Conservation (phyloP, 2,797 vertebrate species). For the Clarias fuscus region DNA sequence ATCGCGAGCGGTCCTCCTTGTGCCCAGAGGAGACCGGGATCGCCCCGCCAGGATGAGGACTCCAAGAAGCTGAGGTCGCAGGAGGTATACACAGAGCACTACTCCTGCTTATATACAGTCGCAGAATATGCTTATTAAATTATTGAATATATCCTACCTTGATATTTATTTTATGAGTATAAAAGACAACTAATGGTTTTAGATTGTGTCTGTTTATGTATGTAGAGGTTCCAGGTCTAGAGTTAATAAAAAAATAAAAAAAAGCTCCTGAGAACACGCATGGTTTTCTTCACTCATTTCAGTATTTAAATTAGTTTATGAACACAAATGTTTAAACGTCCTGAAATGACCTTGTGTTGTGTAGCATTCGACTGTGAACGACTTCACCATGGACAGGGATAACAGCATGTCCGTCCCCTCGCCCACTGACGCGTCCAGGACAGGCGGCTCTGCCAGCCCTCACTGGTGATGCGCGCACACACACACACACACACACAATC, state of each 20-base stretch:
- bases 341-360: constrained; percentile 18
- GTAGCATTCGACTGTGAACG: constrained; percentile 83
- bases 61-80: constrained; percentile 76
- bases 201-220: background rate
- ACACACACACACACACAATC: background rate
- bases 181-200: background rate
- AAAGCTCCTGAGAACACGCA: background rate
- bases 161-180: background rate
- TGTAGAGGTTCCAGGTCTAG: background rate
- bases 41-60: constrained; percentile 74
- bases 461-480: constrained; percentile 73
- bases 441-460: constrained; percentile 78
- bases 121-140: no score
- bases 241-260: no score
- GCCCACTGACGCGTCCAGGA: constrained; percentile 79
- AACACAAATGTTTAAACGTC: background rate
- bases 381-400: constrained; percentile 86
- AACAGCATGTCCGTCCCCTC: constrained; percentile 90
- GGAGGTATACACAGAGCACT: background rate
- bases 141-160: background rate
- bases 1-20: constrained; percentile 60
- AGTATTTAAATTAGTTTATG: background rate
- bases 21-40: constrained; percentile 76
- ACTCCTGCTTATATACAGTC: background rate
- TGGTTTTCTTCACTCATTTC: background rate